phyloP scores from a whole-genome alignment of 2,888 invertebrate species.

The Cephus pulcher region DNA sequence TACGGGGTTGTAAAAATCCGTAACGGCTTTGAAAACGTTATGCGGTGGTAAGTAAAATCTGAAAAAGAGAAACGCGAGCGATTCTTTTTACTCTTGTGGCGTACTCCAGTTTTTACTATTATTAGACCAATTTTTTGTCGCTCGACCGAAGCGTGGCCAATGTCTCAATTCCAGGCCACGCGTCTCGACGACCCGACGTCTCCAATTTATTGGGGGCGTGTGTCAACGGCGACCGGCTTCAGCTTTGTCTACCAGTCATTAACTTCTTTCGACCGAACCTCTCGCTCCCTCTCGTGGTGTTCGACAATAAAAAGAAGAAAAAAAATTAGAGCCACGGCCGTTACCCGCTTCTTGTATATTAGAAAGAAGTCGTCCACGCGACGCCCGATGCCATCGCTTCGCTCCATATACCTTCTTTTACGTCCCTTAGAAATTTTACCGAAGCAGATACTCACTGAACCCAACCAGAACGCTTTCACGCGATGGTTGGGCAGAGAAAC shows the following conservation, averaged over 20 bases:
- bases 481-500: neutral
- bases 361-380: neutral
- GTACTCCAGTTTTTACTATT: constrained; percentile 62
- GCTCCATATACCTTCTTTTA: neutral
- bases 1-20: neutral
- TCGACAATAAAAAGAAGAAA: neutral
- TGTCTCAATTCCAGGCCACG: constrained; percentile 21
- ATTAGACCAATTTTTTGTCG: constrained; percentile 61
- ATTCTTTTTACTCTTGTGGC: constrained; percentile 34
- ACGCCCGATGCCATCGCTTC: neutral
- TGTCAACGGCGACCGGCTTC: constrained; percentile 25
- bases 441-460: neutral
- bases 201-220: constrained; percentile 51
- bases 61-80: constrained; percentile 8
- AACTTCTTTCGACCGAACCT: constrained; percentile 3
- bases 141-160: constrained; percentile 14
- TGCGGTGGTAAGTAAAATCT: neutral
- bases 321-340: constrained; percentile 1
- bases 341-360: constrained; percentile 1
- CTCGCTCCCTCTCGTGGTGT: neutral
- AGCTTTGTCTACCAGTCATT: constrained; percentile 27
- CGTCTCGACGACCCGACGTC: constrained; percentile 21
- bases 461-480: neutral
- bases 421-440: neutral
- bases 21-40: neutral